These are phyloP conservation scores for Chrysogorgia sp. DNA, from an alignment of 92 coral and sea anemone species.

Conservation along the genomic window DNA sequence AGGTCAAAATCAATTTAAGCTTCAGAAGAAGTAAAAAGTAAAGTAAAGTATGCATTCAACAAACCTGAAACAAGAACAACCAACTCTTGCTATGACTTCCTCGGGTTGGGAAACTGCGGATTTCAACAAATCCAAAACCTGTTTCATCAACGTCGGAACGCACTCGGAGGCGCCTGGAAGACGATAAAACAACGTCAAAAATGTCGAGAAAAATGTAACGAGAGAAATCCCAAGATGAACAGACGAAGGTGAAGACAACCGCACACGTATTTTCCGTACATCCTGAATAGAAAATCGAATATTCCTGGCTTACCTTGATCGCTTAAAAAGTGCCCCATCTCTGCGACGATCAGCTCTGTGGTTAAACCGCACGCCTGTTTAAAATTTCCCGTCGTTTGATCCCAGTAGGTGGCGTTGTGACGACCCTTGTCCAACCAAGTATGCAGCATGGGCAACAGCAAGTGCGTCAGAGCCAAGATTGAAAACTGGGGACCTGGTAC, in stretches of 20 bases:
- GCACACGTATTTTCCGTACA: no score
- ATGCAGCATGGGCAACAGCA: conserved; percentile 91
- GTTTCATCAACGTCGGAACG: conserved; percentile 93
- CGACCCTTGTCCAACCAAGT: conserved; percentile 95
- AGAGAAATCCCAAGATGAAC: no score
- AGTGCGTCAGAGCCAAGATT: conserved; percentile 81
- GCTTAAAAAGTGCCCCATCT: conserved; percentile 85
- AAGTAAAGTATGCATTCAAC: neutral
- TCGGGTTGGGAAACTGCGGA: conserved; percentile 93
- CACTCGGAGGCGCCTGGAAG: conserved; percentile 90
- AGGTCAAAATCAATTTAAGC: no score
- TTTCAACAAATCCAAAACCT: conserved; percentile 82
- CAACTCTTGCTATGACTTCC: conserved; percentile 96
- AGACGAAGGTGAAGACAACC: no score
- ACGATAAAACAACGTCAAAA: neutral
- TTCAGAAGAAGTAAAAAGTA: neutral
- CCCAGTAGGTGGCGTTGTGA: conserved; percentile 91
- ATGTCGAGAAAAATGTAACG: no score
- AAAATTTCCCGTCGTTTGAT: conserved; percentile 96
- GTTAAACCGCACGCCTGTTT: conserved; percentile 99
- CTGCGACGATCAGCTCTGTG: conserved; percentile 91
- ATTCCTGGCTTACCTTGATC: conserved; percentile 74
- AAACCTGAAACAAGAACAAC: conserved; percentile 96
- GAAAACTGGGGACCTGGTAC: conserved; percentile 99
- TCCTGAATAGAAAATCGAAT: neutral